Base-by-base conservation (phyloP, 2,797 vertebrate species). In the Brotula barbata region DNA sequence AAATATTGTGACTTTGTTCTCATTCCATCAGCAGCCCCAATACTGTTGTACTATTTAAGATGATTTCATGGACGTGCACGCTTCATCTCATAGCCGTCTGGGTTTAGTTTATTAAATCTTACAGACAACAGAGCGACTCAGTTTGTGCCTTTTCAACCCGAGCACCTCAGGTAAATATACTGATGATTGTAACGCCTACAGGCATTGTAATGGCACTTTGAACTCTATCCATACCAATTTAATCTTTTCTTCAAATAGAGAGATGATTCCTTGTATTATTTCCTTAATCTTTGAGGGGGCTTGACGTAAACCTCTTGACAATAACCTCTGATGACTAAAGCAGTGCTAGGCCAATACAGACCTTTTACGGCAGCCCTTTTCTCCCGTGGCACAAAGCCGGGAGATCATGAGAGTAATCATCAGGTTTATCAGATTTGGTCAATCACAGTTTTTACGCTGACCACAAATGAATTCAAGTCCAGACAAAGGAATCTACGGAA, bases 131-230 rank as follows among this genome's bases (percentile, higher is more conserved):
- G 23, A 43, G 47, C 21, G 44, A 53, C 54, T 25, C 21, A 17
- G 13, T 40, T 47, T 50, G 53, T 34, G 21, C 40, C 34, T 56
- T 58, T 61, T 21, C 45, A 49, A 43, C 44, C 43, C 47, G 17
- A 57, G 53, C 58, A 68, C 64, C 63, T 70, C 16, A 23, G 34
- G 28, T 70, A 43, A 61, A 67, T 55, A 82, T 71, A 84, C 73
- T 73, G 79, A 72, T 56, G 60, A 63, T 46, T 60, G 52, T 72
- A 60, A 73, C 68, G 66, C 72, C 64, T 56, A 50, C 44, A 56
- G 78, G 79, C 73, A 78, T 67, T 42, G 51, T 67, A 82, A 86
- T 89, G 88, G 86, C 90, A 90, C 87, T 85, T 88, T 76, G 46
- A 75, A 71, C 45, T 69, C 53, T 58, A 28, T 50, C 60, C 44